A percentile compares a stretch with the other conserved stretches of the same genome.
Conservation (phyloP, 2,888 invertebrate genomes). For the Metalampra italica region DNA sequence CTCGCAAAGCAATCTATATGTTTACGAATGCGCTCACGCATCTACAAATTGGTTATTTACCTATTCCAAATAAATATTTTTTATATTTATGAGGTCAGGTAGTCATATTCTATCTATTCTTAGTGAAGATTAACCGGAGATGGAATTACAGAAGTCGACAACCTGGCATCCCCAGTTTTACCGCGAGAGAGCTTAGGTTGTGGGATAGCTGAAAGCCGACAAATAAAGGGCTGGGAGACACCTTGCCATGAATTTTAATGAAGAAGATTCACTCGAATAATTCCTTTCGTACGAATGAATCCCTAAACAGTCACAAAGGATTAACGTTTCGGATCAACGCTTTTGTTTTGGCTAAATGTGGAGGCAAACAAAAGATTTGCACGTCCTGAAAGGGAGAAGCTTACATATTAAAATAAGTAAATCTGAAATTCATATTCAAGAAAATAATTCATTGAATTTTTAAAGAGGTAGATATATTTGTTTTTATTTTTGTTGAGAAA, state of each 20-base stretch:
- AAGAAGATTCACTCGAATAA: constrained; percentile 41
- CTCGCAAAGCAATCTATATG: too few relatives aligned
- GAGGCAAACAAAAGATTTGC: constrained; percentile 22
- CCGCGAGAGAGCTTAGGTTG: constrained; percentile 21
- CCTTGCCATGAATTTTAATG: constrained; percentile 52
- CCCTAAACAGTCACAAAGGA: constrained; percentile 41
- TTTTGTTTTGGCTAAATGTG: constrained; percentile 28
- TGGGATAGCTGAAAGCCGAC: constrained; percentile 31
- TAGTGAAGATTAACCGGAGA: not conserved
- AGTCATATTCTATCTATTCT: not conserved
- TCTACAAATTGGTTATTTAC: too few relatives aligned
- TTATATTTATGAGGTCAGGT: too few relatives aligned
- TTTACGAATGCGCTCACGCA: too few relatives aligned
- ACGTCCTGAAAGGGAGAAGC: not conserved
- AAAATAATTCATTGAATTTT: too few relatives aligned
- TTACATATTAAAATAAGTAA: too few relatives aligned
- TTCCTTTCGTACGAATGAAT: constrained; percentile 42
- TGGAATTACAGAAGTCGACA: constrained; percentile 7
- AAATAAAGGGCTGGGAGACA: constrained; percentile 42
- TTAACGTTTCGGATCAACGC: constrained; percentile 37
- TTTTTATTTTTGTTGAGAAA: too few relatives aligned
- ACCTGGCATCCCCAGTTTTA: constrained; percentile 4
- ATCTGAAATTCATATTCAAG: too few relatives aligned
- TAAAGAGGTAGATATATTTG: too few relatives aligned
- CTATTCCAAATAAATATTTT: too few relatives aligned